Conservation (phyloP, 1,140 invertebrate species). For the Diploscapter pachys region DNA sequence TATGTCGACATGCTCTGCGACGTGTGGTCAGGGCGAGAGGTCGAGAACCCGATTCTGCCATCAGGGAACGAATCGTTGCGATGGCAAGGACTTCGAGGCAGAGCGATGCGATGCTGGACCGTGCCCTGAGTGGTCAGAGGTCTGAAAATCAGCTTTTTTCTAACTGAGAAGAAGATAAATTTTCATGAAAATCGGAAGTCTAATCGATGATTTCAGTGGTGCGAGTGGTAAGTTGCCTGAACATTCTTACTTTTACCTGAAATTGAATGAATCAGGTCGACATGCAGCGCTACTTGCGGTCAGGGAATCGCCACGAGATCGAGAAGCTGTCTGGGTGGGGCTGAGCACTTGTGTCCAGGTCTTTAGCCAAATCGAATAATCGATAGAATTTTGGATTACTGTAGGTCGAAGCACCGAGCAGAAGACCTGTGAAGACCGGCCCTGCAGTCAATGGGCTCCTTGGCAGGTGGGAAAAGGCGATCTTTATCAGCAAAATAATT, state of each 20-base stretch:
- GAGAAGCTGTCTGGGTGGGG: slow-evolving; percentile 38
- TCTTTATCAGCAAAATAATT: too few species aligned
- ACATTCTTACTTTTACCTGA: too few species aligned
- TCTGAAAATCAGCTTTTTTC: too few species aligned
- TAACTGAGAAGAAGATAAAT: too few species aligned
- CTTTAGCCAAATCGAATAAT: not conserved
- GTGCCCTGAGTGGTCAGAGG: slow-evolving; percentile 33
- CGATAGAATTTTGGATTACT: not conserved
- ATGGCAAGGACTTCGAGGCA: slow-evolving; percentile 41
- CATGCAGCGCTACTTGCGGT: slow-evolving; percentile 37
- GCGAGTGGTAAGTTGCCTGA: not conserved
- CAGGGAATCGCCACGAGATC: slow-evolving; percentile 28
- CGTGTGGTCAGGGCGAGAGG: slow-evolving; percentile 38
- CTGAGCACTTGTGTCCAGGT: slow-evolving; percentile 31
- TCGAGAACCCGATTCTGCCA: slow-evolving; percentile 39
- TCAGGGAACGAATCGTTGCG: slow-evolving; percentile 39
- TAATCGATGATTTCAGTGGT: slow-evolving; percentile 35
- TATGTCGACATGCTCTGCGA: slow-evolving; percentile 33
- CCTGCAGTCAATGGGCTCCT: slow-evolving; percentile 37
- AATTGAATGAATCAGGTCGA: too few species aligned
- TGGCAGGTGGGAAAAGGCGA: slow-evolving; percentile 13
- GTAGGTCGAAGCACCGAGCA: slow-evolving; percentile 31
- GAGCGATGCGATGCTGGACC: slow-evolving; percentile 38
- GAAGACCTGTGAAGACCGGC: slow-evolving; percentile 20
- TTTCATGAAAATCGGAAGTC: too few species aligned